Base-by-base conservation (phyloP, 37 sponge, comb jelly and placozoan genomes). In the Mnemiopsis leidyi region DNA sequence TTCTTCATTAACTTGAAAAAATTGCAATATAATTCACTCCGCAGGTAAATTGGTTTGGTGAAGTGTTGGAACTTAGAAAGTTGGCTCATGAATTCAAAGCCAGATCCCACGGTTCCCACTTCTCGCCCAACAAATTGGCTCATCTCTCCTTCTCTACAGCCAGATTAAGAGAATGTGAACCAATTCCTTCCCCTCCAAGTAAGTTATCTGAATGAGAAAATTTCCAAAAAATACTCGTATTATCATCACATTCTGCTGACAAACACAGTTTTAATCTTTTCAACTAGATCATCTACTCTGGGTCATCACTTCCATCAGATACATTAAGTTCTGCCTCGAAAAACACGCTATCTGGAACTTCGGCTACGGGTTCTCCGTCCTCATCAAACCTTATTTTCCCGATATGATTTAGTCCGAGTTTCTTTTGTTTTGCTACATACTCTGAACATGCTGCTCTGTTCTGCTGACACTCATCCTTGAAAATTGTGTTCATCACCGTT, bases 381-480 rank as follows among this genome's bases (percentile, higher is more conserved):
- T 33, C 23, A 33, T 85, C 90, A 18, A 28, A n/a, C 23, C 21
- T 3, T 40, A 85, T 40, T 18, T 40, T 23, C 0, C 90, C 90
- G 2, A 85, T 39, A 29, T 25, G 40, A 26, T 85, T 25, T 20
- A 77, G 32, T 2, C 61, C 61, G 16, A 85, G 35, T 39, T 39
- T 38, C 25, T 85, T 37, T 25, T 85, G 36, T 39, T 85, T 38
- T 39, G 33, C 90, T 35, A 85, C 90, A 7, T 5, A 85, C 23
- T 39, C 25, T 37, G 23, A 0, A 33, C 90, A 85, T 23, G 39
- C 90, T 40, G 32, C 90, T 2, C 90, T 28, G 90, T 85, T 85
- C 48, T 85, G 90, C 3, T 36, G 90, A 85, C 90, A 85, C n/a
- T 85, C 61, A 40, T 85, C 90, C 26, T 85, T 85, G 24, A 36